A percentile compares a stretch with the other conserved stretches of the same genome.
Evolutionary conservation across 2,797 vertebrate species (phyloP).

Genomic region (Hephaestus fuliginosus): DNA sequence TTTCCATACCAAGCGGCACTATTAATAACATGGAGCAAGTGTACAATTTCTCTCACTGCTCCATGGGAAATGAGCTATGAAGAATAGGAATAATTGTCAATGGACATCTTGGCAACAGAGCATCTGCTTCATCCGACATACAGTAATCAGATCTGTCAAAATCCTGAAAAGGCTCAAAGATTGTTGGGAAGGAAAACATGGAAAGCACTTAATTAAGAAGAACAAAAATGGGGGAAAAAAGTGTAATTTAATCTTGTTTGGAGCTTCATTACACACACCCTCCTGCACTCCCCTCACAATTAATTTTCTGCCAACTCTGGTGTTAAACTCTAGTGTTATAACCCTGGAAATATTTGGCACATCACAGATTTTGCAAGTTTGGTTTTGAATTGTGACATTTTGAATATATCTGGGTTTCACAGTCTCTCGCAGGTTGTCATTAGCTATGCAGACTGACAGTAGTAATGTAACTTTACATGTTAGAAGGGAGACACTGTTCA

Average conservation of each 20-base stretch:
- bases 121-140: conserved; percentile 92
- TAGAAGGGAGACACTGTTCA: background rate
- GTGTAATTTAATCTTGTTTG: conserved; percentile 67
- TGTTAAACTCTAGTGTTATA: conserved; percentile 31
- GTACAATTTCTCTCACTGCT: conserved; percentile 78
- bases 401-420: background rate
- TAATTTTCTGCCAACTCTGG: conserved; percentile 40
- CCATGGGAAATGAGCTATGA: conserved; percentile 91
- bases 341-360: conserved; percentile 24
- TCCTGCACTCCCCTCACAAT: conserved; percentile 20
- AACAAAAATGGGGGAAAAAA: conserved; percentile 53
- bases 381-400: conserved; percentile 26
- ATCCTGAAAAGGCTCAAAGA: conserved; percentile 71
- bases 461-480: background rate
- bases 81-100: conserved; percentile 92
- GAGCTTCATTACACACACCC: conserved; percentile 55
- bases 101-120: conserved; percentile 92
- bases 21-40: conserved; percentile 81
- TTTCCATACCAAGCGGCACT: conserved; percentile 81
- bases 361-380: conserved; percentile 29
- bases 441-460: background rate
- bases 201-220: conserved; percentile 68
- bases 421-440: background rate
- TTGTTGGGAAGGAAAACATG: conserved; percentile 65
- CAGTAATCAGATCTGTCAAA: conserved; percentile 85